Percentiles rank a stretch among this genome's conserved stretches.
phyloP scores from a whole-genome alignment of 2,113 vertebrate species.

The Saimiri boliviensis region DNA sequence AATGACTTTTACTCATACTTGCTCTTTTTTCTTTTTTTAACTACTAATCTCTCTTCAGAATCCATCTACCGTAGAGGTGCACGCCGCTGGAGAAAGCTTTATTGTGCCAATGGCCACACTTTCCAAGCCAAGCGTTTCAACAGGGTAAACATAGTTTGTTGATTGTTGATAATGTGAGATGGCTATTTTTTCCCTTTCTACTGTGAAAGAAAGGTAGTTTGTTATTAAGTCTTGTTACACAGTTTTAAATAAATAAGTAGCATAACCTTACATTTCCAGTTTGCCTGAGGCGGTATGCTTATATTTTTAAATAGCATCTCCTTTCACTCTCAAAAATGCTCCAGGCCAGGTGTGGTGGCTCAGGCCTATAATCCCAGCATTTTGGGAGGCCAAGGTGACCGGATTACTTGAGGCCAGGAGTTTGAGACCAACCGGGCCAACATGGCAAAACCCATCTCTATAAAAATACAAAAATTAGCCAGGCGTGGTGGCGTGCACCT shows the following conservation, averaged over 20 bases:
- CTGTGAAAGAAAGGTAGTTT: conserved; percentile 44
- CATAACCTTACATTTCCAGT: not conserved
- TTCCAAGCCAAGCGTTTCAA: conserved; percentile 99
- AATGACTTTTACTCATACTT: conserved; percentile 28
- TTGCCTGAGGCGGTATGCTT: not conserved
- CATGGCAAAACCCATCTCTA: too few species aligned
- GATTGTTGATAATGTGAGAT: conserved; percentile 58
- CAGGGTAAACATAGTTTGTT: conserved; percentile 87
- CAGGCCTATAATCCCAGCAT: too few species aligned
- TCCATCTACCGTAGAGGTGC: conserved; percentile 99
- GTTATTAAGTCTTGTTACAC: not conserved
- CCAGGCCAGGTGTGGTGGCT: too few species aligned
- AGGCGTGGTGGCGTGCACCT: too few species aligned
- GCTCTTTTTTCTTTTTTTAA: not conserved
- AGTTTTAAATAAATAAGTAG: conserved; percentile 3
- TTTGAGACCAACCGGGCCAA: too few species aligned
- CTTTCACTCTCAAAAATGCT: conserved; percentile 3
- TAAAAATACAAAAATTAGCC: too few species aligned
- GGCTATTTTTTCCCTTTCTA: not conserved
- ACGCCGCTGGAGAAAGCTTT: conserved; percentile 98
- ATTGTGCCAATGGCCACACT: conserved; percentile 97
- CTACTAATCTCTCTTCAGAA: conserved; percentile 84
- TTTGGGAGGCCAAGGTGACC: too few species aligned
- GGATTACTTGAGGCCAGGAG: too few species aligned
- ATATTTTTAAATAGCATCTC: not conserved